phyloP scores from a whole-genome alignment of 2,797 vertebrate species.

The Chiloscyllium punctatum region DNA sequence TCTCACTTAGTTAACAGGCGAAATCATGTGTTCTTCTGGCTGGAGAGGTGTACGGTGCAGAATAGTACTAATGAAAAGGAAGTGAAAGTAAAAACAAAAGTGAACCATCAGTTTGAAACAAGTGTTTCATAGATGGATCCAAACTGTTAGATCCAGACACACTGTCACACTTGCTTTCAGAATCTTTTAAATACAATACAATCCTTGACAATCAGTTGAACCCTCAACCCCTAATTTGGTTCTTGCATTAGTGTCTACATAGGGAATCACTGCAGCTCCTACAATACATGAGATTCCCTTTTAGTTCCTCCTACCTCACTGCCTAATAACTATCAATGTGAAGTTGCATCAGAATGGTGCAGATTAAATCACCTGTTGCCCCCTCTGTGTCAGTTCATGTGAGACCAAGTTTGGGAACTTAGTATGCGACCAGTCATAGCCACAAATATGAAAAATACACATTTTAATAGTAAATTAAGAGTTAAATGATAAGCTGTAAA shows the following conservation, averaged over 20 bases:
- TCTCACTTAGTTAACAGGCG: constrained; percentile 5
- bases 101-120: background rate
- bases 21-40: background rate
- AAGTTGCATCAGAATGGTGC: background rate
- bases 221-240: background rate
- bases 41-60: background rate
- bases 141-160: background rate
- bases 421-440: background rate
- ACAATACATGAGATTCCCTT: background rate
- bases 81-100: background rate
- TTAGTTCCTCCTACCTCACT: background rate
- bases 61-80: background rate
- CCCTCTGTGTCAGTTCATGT: background rate
- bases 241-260: background rate
- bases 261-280: background rate
- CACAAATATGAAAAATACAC: background rate
- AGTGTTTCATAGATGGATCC: background rate
- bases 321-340: background rate
- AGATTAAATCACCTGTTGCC: background rate
- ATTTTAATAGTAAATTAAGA: background rate
- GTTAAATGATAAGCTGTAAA: constrained; percentile 13
- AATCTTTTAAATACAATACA: background rate
- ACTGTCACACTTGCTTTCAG: no score
- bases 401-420: background rate
- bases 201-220: background rate